Evolutionary conservation across 2,797 vertebrate genomes (phyloP).

Genomic region (Adrianichthys oophorus): DNA sequence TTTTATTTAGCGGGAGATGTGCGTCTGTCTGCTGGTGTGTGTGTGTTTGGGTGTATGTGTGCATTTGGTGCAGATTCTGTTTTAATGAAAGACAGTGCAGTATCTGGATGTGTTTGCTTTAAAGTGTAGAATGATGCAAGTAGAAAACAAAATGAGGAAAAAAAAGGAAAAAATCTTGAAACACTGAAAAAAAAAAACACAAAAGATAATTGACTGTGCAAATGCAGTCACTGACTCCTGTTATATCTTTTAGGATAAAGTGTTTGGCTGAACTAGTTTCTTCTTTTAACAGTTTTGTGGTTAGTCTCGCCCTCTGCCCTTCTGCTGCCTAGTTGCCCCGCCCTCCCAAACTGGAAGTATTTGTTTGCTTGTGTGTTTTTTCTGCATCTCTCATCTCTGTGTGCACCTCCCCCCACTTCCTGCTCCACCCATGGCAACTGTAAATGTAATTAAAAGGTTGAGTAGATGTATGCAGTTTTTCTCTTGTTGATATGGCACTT

Average conservation of each 20-base stretch:
- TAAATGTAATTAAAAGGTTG: slow-evolving; percentile 85
- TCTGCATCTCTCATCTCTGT: slow-evolving; percentile 71
- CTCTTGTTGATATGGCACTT: slow-evolving; percentile 82
- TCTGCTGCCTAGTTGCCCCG: slow-evolving; percentile 35
- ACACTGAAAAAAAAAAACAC: slow-evolving; percentile 21
- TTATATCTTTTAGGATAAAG: slow-evolving; percentile 69
- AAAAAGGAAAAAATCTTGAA: slow-evolving; percentile 45
- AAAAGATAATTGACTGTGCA: slow-evolving; percentile 42
- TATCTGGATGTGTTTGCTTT: slow-evolving; percentile 72
- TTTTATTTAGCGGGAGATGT: slow-evolving; percentile 47
- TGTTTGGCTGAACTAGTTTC: slow-evolving; percentile 70
- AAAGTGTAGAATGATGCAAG: slow-evolving; percentile 49
- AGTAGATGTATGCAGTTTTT: slow-evolving; percentile 85
- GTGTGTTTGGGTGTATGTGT: slow-evolving; percentile 36
- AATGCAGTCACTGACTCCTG: slow-evolving; percentile 42
- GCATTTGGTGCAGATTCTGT: slow-evolving; percentile 62
- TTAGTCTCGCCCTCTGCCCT: slow-evolving; percentile 62
- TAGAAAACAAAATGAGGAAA: slow-evolving; percentile 20
- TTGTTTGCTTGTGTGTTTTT: slow-evolving; percentile 83
- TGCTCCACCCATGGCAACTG: slow-evolving; percentile 74
- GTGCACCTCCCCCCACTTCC: slow-evolving; percentile 44
- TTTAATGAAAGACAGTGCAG: slow-evolving; percentile 54
- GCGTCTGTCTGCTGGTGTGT: slow-evolving; percentile 5
- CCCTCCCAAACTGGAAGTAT: slow-evolving; percentile 65
- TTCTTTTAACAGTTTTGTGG: slow-evolving; percentile 76